These are phyloP conservation scores for Melanaphis sacchari DNA, from an alignment of 1,140 invertebrate species.

Conservation along the genomic window DNA sequence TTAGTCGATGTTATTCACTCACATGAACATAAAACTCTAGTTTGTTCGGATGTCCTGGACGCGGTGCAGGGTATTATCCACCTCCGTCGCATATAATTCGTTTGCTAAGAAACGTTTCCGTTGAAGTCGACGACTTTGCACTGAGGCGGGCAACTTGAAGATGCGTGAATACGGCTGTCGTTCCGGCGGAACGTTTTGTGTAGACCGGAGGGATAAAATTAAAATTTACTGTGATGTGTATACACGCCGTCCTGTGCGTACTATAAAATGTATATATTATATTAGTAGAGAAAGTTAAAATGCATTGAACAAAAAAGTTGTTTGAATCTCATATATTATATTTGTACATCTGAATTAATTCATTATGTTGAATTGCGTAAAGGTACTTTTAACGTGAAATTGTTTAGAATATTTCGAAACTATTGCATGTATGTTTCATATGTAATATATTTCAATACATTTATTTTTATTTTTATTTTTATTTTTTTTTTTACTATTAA, in stretches of 20 bases:
- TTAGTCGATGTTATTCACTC: constrained; percentile 10
- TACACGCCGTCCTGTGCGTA: background rate
- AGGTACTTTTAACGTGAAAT: background rate
- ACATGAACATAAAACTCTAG: background rate
- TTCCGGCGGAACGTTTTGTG: background rate
- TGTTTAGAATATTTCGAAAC: background rate
- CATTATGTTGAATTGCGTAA: background rate
- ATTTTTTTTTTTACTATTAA: background rate
- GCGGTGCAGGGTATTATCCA: background rate
- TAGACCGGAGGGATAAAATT: background rate
- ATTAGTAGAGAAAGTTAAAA: background rate
- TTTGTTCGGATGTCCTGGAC: background rate
- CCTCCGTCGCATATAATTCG: background rate
- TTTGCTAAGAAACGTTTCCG: background rate
- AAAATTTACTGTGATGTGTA: background rate
- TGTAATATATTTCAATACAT: background rate
- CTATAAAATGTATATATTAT: background rate
- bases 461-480: too few relatives aligned
- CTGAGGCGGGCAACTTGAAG: background rate
- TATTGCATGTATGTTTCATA: background rate
- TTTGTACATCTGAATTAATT: background rate
- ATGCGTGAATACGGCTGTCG: background rate
- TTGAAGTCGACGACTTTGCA: background rate
- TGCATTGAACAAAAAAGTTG: background rate
- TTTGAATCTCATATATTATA: background rate